Evolutionary conservation across 2,888 invertebrate species (phyloP).

Genomic region (Philereme transversata): DNA sequence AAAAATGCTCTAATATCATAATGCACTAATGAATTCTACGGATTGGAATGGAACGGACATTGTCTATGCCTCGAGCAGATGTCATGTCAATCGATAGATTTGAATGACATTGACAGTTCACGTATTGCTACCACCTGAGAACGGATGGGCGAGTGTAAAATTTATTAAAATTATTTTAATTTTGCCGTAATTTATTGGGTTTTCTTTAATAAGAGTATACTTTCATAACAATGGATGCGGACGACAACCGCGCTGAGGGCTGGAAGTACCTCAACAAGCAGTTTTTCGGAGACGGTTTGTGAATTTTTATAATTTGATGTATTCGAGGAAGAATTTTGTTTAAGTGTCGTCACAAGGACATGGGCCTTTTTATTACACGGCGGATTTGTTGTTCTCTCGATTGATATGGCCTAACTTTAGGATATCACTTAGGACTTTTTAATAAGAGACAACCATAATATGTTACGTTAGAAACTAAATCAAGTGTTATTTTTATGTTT

Average conservation of each 20-base stretch:
- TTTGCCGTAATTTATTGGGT: constrained; percentile 29
- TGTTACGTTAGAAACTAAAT: not conserved
- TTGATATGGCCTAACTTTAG: constrained; percentile 17
- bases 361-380: constrained; percentile 16
- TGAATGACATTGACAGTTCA: constrained; percentile 44
- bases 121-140: constrained; percentile 30
- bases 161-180: constrained; percentile 32
- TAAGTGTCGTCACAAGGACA: constrained; percentile 53
- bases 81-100: constrained; percentile 21
- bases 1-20: too few relatives aligned
- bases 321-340: constrained; percentile 44
- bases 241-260: constrained; percentile 76
- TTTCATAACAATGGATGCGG: constrained; percentile 57
- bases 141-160: constrained; percentile 36
- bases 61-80: constrained; percentile 27
- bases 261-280: constrained; percentile 81
- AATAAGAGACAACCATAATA: constrained; percentile 14
- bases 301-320: constrained; percentile 40
- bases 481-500: not conserved
- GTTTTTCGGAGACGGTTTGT: constrained; percentile 79
- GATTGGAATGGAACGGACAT: constrained; percentile 15
- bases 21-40: not conserved
- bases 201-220: constrained; percentile 29
- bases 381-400: constrained; percentile 17
- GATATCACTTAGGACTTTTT: constrained; percentile 6